phyloP scores from a whole-genome alignment of 2,113 vertebrate species.

The Phycodurus eques region DNA sequence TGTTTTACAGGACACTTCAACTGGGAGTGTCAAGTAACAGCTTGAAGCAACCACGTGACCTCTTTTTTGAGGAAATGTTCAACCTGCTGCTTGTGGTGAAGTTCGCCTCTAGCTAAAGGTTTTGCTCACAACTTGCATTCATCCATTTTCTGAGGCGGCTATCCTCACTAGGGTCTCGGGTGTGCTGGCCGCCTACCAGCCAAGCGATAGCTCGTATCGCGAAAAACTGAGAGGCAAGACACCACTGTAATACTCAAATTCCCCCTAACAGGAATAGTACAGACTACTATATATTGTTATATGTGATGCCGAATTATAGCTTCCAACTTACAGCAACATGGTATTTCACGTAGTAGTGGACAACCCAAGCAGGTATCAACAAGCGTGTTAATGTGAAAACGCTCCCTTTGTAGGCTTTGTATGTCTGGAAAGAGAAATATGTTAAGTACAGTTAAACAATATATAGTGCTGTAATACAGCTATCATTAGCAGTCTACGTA shows the following conservation, averaged over 20 bases:
- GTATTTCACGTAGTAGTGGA: conserved; percentile 85
- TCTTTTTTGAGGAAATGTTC: not conserved
- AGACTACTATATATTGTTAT: not conserved
- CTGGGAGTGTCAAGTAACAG: no score
- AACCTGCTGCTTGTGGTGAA: not conserved
- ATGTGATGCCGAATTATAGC: not conserved
- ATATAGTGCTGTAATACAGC: not conserved
- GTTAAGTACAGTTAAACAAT: not conserved
- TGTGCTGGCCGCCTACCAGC: no score
- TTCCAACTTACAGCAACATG: conserved; percentile 80
- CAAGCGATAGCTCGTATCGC: no score
- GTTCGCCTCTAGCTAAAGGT: not conserved
- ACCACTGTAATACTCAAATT: not conserved
- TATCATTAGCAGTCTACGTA: not conserved
- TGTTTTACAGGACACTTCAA: no score
- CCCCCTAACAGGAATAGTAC: not conserved
- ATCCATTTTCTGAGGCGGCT: no score
- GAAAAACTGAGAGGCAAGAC: not conserved
- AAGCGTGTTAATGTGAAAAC: conserved; percentile 68
- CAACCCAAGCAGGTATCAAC: conserved; percentile 81
- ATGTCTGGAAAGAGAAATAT: conserved; percentile 69
- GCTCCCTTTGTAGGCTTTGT: conserved; percentile 73
- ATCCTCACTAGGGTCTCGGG: no score
- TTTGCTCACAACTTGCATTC: no score
- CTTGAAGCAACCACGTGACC: not conserved